Conservation (phyloP, 2,888 invertebrate species). For the Nomada fabriciana region DNA sequence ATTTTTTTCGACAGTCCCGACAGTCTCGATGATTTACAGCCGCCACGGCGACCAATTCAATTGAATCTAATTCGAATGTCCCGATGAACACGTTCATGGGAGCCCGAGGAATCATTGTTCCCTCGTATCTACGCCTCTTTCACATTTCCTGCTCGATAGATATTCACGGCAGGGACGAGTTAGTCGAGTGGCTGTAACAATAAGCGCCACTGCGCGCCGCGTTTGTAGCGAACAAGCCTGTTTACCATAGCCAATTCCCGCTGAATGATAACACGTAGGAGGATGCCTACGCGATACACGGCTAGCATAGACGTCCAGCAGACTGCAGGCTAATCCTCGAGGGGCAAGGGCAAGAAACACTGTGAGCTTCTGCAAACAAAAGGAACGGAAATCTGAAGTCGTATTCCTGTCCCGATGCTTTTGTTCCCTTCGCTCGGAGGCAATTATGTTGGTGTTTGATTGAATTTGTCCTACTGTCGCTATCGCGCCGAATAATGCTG, state of each 20-base stretch:
- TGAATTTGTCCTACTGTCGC: background rate
- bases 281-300: slow-evolving; percentile 53
- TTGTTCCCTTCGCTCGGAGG: background rate
- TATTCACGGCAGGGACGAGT: slow-evolving; percentile 36
- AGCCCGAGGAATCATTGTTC: slow-evolving; percentile 30
- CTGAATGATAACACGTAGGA: slow-evolving; percentile 64
- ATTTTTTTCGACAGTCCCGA: background rate
- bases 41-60: slow-evolving; percentile 34
- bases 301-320: slow-evolving; percentile 55
- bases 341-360: background rate
- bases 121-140: background rate
- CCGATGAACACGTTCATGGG: slow-evolving; percentile 36
- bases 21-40: slow-evolving; percentile 39
- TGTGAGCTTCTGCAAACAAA: slow-evolving; percentile 48
- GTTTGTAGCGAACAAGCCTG: slow-evolving; percentile 29
- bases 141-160: slow-evolving; percentile 43
- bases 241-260: slow-evolving; percentile 51
- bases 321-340: slow-evolving; percentile 51
- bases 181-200: slow-evolving; percentile 34
- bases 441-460: slow-evolving; percentile 24
- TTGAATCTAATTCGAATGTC: slow-evolving; percentile 44
- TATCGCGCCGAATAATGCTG: background rate
- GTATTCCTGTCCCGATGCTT: background rate
- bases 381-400: slow-evolving; percentile 33
- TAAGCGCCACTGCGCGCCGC: slow-evolving; percentile 59